phyloP scores from a whole-genome alignment of 2,113 vertebrate genomes.

The Hippocampus barbouri region DNA sequence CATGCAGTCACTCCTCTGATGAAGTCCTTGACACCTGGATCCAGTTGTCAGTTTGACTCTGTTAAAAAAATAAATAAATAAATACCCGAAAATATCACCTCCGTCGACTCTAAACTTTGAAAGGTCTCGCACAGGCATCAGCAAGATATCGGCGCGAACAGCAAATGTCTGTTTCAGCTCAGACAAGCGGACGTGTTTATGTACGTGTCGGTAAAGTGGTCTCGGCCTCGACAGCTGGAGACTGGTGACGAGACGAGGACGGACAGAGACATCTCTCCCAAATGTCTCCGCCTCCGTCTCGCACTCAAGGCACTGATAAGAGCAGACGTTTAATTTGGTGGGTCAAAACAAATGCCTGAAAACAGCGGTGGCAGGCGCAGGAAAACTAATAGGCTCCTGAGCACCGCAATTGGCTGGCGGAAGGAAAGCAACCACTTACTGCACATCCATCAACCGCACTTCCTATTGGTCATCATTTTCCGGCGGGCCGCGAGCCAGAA shows the following conservation, averaged over 20 bases:
- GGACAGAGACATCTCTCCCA: constrained; percentile 42
- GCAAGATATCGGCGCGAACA: background rate
- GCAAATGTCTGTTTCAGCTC: background rate
- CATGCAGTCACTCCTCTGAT: background rate
- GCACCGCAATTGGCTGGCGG: constrained; percentile 26
- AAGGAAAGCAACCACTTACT: constrained; percentile 20
- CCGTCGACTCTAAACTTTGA: background rate
- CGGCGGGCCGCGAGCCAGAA: constrained; percentile 22
- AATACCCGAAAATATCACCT: constrained; percentile 11
- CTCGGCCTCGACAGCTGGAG: constrained; percentile 37
- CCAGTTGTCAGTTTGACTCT: constrained; percentile 6
- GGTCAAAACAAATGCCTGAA: constrained; percentile 63
- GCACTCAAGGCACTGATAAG: constrained; percentile 58
- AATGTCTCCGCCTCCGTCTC: constrained; percentile 15
- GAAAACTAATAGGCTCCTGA: constrained; percentile 52
- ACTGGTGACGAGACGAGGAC: constrained; percentile 49
- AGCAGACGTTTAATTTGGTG: constrained; percentile 64
- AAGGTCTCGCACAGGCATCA: background rate
- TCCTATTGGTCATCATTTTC: constrained; percentile 41
- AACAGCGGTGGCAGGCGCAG: constrained; percentile 42
- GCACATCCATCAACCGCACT: constrained; percentile 34
- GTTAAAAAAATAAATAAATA: background rate
- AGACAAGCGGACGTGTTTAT: background rate
- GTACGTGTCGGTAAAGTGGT: constrained; percentile 5
- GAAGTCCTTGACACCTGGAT: background rate